phyloP scores from a whole-genome alignment of 2,113 vertebrate genomes.

The Xiphophorus hellerii region DNA sequence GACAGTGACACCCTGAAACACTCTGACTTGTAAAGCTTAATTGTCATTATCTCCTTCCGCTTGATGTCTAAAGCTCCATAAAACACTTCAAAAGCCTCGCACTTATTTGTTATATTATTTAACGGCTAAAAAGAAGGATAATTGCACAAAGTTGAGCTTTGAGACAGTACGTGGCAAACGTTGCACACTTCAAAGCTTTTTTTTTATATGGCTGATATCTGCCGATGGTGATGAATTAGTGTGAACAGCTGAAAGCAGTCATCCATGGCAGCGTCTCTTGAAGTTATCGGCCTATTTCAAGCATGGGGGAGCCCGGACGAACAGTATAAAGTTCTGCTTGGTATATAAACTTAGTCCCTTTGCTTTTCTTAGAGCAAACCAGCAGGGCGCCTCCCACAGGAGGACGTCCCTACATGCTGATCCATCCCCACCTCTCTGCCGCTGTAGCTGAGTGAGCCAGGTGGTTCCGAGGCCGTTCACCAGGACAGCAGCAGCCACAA shows the following conservation, averaged over 20 bases:
- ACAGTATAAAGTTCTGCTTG: conserved; percentile 25
- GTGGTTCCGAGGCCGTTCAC: too few species aligned
- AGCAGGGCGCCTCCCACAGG: conserved; percentile 39
- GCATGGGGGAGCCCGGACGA: conserved; percentile 1
- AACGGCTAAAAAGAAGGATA: conserved; percentile 16
- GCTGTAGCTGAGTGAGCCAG: not conserved
- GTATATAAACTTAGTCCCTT: conserved; percentile 19
- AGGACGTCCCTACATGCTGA: conserved; percentile 31
- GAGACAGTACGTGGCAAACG: not conserved
- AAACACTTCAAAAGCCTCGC: conserved; percentile 9
- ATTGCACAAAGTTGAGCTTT: conserved; percentile 4
- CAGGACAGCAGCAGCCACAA: conserved; percentile 3
- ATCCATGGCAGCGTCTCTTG: not conserved
- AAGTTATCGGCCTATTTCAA: conserved; percentile 22
- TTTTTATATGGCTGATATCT: not conserved
- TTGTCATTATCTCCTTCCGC: not conserved
- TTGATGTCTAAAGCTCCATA: conserved; percentile 7
- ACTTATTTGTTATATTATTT: conserved; percentile 1
- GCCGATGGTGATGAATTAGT: not conserved
- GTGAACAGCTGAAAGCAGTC: not conserved
- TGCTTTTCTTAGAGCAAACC: conserved; percentile 44
- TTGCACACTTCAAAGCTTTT: not conserved
- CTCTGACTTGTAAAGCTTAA: not conserved
- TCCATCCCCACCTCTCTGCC: conserved; percentile 1
- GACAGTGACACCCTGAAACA: not conserved